Evolutionary conservation across 2,113 vertebrate species (phyloP).

Genomic region (Pelmatolapia mariae): DNA sequence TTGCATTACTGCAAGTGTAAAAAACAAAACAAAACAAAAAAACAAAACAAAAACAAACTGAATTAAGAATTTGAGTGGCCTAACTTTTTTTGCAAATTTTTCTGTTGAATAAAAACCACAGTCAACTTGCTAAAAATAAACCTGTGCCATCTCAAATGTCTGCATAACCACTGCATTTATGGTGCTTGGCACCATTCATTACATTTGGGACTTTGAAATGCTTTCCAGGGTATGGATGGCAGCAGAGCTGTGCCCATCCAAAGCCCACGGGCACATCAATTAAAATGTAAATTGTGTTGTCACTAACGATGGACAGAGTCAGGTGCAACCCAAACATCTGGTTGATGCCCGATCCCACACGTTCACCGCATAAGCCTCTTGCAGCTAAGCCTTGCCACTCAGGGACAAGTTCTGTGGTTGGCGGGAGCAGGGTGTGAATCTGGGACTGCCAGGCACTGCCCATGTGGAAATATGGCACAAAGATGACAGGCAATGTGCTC

Average conservation of each 20-base stretch:
- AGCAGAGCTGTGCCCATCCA: conserved; percentile 40
- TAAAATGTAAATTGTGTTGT: conserved; percentile 59
- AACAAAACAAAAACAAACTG: not conserved
- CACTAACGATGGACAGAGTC: conserved; percentile 16
- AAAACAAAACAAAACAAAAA: not conserved
- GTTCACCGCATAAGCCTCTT: conserved; percentile 34
- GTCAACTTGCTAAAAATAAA: conserved; percentile 29
- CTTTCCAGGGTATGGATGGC: conserved; percentile 20
- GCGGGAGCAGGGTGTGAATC: conserved; percentile 40
- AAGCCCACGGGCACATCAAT: conserved; percentile 51
- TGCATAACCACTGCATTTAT: conserved; percentile 33
- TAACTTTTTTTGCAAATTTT: not conserved
- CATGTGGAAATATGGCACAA: conserved; percentile 45
- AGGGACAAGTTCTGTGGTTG: conserved; percentile 42
- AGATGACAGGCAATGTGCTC: conserved; percentile 56
- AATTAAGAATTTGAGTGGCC: not conserved
- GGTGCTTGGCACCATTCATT: conserved; percentile 11
- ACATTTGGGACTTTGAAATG: conserved; percentile 32
- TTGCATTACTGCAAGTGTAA: not conserved
- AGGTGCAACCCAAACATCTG: conserved; percentile 65
- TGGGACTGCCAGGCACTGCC: conserved; percentile 35
- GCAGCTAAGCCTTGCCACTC: conserved; percentile 28
- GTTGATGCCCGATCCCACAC: conserved; percentile 45
- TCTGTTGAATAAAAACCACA: not conserved
- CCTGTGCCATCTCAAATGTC: conserved; percentile 11